A percentile compares a stretch with the other conserved stretches of the same genome.
phyloP scores from a whole-genome alignment of 2,113 vertebrate genomes.

The Garra rufa region DNA sequence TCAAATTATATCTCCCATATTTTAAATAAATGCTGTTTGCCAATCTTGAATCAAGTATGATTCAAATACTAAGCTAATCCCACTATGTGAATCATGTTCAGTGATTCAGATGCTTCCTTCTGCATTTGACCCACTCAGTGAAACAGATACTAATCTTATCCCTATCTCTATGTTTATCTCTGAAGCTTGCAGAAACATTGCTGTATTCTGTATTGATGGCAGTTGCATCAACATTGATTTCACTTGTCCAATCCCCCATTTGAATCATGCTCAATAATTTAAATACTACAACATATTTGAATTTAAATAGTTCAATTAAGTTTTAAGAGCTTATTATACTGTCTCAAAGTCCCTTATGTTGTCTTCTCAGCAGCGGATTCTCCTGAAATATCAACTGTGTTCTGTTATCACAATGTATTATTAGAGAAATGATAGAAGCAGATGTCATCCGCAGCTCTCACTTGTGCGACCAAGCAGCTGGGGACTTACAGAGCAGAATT shows the following conservation, averaged over 20 bases:
- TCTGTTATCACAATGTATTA: conserved; percentile 18
- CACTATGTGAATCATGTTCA: neutral
- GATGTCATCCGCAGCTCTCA: conserved; percentile 24
- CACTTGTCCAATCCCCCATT: neutral
- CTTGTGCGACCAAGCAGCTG: neutral
- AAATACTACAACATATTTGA: neutral
- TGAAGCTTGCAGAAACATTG: neutral
- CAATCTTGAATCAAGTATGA: too few species aligned
- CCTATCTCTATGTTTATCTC: neutral
- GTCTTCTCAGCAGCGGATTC: neutral
- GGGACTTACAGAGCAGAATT: neutral
- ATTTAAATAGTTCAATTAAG: neutral
- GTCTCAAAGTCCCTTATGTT: neutral
- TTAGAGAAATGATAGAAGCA: conserved; percentile 31
- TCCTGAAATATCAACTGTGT: neutral
- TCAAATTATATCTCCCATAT: too few species aligned
- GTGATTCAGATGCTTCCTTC: neutral
- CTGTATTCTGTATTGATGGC: neutral
- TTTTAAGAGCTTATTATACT: neutral
- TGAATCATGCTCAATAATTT: neutral
- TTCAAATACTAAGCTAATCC: too few species aligned
- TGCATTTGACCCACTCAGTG: neutral
- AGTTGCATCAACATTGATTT: neutral
- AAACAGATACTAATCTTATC: neutral
- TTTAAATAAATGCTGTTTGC: too few species aligned